These are phyloP conservation scores for Lasioglossum marginatum DNA, from an alignment of 2,888 invertebrate species.

Conservation along the genomic window DNA sequence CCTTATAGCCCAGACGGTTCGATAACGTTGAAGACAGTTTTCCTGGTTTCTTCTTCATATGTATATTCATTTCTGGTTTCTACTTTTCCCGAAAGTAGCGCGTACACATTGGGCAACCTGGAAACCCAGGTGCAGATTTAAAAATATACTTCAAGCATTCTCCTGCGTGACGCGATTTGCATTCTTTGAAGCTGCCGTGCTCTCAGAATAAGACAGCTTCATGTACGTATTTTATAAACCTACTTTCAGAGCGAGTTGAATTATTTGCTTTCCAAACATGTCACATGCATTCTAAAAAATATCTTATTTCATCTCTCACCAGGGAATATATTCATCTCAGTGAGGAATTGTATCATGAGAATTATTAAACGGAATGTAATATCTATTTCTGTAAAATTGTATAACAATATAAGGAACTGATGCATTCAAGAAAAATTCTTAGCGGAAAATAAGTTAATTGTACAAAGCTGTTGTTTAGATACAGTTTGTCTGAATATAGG, in stretches of 20 bases:
- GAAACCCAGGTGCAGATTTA: slow-evolving; percentile 33
- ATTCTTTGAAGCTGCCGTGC: neutral
- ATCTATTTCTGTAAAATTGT: neutral
- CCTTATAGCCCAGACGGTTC: neutral
- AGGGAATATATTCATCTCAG: neutral
- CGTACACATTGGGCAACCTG: slow-evolving; percentile 1
- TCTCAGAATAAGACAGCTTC: neutral
- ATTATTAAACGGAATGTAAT: neutral
- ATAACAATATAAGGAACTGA: neutral
- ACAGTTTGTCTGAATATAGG: too few species aligned
- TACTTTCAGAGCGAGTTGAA: neutral
- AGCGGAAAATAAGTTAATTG: neutral
- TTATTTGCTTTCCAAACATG: neutral
- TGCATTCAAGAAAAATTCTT: neutral
- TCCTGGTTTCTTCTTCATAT: neutral
- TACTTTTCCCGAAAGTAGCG: neutral
- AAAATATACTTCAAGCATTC: slow-evolving; percentile 24
- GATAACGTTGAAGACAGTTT: neutral
- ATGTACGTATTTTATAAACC: slow-evolving; percentile 1
- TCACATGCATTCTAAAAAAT: neutral
- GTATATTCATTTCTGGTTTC: neutral
- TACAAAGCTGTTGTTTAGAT: neutral
- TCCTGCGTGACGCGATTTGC: neutral
- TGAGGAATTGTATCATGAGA: neutral
- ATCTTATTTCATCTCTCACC: neutral